Percentiles rank a stretch among this genome's conserved stretches.
phyloP scores from a whole-genome alignment of 2,113 vertebrate species.

The Pterocles gutturalis region DNA sequence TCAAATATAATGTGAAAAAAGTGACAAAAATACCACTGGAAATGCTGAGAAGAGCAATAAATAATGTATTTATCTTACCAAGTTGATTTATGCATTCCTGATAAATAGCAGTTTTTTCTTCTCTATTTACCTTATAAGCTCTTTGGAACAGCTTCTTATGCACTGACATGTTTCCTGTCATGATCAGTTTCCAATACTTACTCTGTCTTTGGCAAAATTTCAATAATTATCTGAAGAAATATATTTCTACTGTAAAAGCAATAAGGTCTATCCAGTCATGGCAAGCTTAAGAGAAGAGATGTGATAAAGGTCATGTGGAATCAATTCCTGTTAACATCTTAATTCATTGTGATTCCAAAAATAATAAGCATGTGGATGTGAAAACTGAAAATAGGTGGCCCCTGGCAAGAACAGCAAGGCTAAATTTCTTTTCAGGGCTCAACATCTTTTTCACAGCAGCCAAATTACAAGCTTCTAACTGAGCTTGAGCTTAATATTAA shows the following conservation, averaged over 20 bases:
- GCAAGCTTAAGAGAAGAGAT: not conserved
- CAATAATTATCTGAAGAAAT: not conserved
- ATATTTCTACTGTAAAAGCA: not conserved
- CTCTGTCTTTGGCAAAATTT: not conserved
- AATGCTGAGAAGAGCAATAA: not conserved
- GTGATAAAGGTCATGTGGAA: not conserved
- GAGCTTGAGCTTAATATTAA: not conserved
- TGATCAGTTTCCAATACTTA: not conserved
- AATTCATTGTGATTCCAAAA: not conserved
- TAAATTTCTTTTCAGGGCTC: not conserved
- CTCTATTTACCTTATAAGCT: not conserved
- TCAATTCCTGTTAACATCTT: not conserved
- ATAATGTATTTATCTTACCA: rapidly evolving
- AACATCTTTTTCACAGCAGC: not conserved
- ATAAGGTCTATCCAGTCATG: not conserved
- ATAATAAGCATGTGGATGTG: not conserved
- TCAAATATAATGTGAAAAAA: not conserved
- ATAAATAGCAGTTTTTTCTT: not conserved
- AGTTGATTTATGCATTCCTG: not conserved
- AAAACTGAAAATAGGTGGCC: not conserved
- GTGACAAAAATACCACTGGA: not conserved
- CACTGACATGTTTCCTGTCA: not conserved
- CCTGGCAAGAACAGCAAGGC: not conserved
- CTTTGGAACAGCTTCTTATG: not conserved
- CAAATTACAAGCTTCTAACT: not conserved